These are phyloP conservation scores for Criorhina ranunculi DNA, from an alignment of 2,888 invertebrate genomes.

Conservation along the genomic window DNA sequence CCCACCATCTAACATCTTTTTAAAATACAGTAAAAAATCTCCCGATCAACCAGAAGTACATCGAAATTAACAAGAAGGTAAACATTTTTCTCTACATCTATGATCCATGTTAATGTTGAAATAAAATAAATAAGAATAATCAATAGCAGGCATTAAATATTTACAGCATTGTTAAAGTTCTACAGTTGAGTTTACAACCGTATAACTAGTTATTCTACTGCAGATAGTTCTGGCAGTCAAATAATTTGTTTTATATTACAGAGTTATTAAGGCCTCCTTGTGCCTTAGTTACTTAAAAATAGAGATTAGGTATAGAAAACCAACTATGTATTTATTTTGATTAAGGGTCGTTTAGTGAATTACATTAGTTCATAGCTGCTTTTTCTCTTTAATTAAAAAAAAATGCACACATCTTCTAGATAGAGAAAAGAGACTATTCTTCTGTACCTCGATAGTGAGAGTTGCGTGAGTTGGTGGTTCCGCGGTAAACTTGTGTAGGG, in stretches of 20 bases:
- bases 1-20: too few relatives aligned
- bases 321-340: slow-evolving; percentile 21
- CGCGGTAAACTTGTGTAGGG: slow-evolving; percentile 87
- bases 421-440: slow-evolving; percentile 46
- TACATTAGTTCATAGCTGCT: slow-evolving; percentile 42
- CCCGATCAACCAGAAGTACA: too few relatives aligned
- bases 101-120: not conserved
- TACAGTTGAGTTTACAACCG: not conserved
- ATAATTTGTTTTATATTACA: slow-evolving; percentile 14
- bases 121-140: not conserved
- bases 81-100: too few relatives aligned
- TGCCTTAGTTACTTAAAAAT: slow-evolving; percentile 30
- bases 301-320: slow-evolving; percentile 43
- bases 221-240: slow-evolving; percentile 6
- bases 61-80: too few relatives aligned
- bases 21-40: too few relatives aligned
- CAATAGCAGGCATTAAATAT: slow-evolving; percentile 27
- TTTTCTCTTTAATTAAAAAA: slow-evolving; percentile 24
- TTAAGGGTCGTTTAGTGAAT: slow-evolving; percentile 55
- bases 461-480: slow-evolving; percentile 88
- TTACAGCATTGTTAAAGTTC: slow-evolving; percentile 39
- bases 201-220: slow-evolving; percentile 23
- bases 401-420: slow-evolving; percentile 54
- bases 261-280: slow-evolving; percentile 29
- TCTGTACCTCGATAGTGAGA: slow-evolving; percentile 87